Evolutionary conservation across 1,140 invertebrate genomes (phyloP).

Genomic region (Conus betulinus): DNA sequence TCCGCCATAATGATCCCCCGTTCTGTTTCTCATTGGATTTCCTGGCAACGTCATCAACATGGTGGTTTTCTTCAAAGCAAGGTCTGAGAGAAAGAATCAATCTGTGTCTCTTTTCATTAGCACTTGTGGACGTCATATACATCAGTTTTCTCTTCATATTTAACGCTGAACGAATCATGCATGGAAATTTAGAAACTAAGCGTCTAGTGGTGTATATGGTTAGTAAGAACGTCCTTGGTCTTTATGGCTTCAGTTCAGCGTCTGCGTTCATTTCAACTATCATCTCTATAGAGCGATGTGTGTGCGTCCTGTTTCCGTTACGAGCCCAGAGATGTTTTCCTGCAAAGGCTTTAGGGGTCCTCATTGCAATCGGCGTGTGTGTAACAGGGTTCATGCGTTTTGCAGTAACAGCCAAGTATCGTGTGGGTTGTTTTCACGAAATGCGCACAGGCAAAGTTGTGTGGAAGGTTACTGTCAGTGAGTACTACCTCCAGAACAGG

Average conservation of each 20-base stretch:
- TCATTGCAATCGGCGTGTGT: not conserved
- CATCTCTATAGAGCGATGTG: not conserved
- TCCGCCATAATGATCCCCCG: too few species aligned
- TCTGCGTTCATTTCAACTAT: not conserved
- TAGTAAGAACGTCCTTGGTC: not conserved
- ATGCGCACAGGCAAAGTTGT: not conserved
- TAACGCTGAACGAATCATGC: too few species aligned
- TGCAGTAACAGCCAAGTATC: not conserved
- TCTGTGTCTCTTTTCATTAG: too few species aligned
- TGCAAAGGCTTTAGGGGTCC: not conserved
- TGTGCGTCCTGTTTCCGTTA: slow-evolving; percentile 11
- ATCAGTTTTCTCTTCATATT: too few species aligned
- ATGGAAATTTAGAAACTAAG: too few species aligned
- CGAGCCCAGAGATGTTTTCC: not conserved
- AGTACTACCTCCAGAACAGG: not conserved
- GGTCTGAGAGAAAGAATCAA: too few species aligned
- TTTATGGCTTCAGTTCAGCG: not conserved
- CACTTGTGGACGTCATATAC: too few species aligned
- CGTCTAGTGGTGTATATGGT: not conserved
- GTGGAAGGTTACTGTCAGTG: not conserved
- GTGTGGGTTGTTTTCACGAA: not conserved
- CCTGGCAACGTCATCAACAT: too few species aligned
- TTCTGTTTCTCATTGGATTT: too few species aligned
- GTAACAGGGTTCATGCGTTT: not conserved
- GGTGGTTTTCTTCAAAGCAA: too few species aligned